phyloP scores from a whole-genome alignment of 1,140 invertebrate genomes.

The Carposina sasakii region DNA sequence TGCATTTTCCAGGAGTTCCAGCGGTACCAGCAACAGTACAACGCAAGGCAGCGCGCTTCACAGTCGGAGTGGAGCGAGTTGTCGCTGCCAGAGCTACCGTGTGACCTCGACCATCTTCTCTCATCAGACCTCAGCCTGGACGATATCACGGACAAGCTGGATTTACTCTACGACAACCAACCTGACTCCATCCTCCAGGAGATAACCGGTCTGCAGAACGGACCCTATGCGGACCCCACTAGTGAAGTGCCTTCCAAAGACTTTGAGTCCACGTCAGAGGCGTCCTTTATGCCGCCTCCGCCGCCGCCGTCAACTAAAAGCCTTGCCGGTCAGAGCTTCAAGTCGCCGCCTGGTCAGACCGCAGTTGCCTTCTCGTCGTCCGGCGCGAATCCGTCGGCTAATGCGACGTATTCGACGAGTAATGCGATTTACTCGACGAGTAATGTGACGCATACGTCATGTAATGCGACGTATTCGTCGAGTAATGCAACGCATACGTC shows the following conservation, averaged over 20 bases:
- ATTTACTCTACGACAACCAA: slow-evolving; percentile 42
- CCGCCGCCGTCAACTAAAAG: slow-evolving; percentile 44
- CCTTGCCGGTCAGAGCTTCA: slow-evolving; percentile 19
- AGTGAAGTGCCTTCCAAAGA: slow-evolving; percentile 57
- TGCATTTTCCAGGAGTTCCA: slow-evolving; percentile 72
- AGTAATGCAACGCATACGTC: too few species aligned
- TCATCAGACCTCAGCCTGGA: slow-evolving; percentile 71
- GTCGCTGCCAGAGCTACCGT: slow-evolving; percentile 35
- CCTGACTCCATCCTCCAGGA: slow-evolving; percentile 51
- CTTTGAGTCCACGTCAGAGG: slow-evolving; percentile 74
- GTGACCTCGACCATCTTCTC: slow-evolving; percentile 76
- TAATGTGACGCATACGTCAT: too few species aligned
- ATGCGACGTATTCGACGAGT: too few species aligned
- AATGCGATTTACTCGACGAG: too few species aligned
- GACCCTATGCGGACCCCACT: slow-evolving; percentile 35
- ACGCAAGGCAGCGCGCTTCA: slow-evolving; percentile 69
- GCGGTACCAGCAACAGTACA: slow-evolving; percentile 76
- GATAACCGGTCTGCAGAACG: slow-evolving; percentile 47
- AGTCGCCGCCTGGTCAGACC: slow-evolving; percentile 41
- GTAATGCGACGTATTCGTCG: too few species aligned
- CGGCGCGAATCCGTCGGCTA: too few species aligned
- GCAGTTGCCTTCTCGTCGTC: too few species aligned
- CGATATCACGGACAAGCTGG: slow-evolving; percentile 60
- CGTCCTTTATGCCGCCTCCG: slow-evolving; percentile 69
- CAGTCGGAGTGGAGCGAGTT: slow-evolving; percentile 56